Percentiles rank a stretch among this genome's conserved stretches.
phyloP scores from a whole-genome alignment of 1,140 invertebrate genomes.

The Nixonia krombeini region DNA sequence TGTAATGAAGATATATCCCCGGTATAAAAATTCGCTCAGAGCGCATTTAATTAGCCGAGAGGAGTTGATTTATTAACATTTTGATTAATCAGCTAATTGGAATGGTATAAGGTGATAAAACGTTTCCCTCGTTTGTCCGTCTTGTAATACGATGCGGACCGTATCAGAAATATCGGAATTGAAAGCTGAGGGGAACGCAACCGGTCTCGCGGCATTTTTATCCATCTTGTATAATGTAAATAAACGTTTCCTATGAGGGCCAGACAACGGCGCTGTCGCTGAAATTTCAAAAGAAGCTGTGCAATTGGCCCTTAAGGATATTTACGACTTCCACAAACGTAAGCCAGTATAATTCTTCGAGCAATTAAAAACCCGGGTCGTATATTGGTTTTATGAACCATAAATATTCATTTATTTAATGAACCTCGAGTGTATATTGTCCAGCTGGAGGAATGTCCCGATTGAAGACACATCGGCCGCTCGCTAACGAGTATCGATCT shows the following conservation, averaged over 20 bases:
- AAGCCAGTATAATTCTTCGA: constrained; percentile 37
- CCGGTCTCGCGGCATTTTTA: constrained; percentile 31
- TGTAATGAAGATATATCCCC: too few species aligned
- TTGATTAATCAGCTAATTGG: too few species aligned
- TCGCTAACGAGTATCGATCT: constrained; percentile 28
- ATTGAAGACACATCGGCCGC: constrained; percentile 20
- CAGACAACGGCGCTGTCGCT: constrained; percentile 25
- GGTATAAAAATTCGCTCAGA: too few species aligned
- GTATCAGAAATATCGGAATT: constrained; percentile 14
- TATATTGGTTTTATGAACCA: constrained; percentile 46
- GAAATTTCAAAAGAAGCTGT: constrained; percentile 42
- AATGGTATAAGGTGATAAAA: neutral
- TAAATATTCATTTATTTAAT: constrained; percentile 46
- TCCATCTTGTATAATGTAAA: constrained; percentile 21
- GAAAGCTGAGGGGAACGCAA: constrained; percentile 16
- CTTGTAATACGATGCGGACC: neutral
- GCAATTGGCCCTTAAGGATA: constrained; percentile 44
- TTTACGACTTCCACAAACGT: constrained; percentile 40
- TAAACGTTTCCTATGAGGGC: constrained; percentile 25
- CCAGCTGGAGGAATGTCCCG: constrained; percentile 17
- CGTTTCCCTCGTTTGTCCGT: neutral
- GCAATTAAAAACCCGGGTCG: constrained; percentile 42
- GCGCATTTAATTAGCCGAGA: too few species aligned
- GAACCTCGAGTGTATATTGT: constrained; percentile 36
- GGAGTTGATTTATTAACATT: too few species aligned